A percentile compares a stretch with the other conserved stretches of the same genome.
Conservation (phyloP, 2,888 invertebrate species). For the Thysanoteuthis rhombus region DNA sequence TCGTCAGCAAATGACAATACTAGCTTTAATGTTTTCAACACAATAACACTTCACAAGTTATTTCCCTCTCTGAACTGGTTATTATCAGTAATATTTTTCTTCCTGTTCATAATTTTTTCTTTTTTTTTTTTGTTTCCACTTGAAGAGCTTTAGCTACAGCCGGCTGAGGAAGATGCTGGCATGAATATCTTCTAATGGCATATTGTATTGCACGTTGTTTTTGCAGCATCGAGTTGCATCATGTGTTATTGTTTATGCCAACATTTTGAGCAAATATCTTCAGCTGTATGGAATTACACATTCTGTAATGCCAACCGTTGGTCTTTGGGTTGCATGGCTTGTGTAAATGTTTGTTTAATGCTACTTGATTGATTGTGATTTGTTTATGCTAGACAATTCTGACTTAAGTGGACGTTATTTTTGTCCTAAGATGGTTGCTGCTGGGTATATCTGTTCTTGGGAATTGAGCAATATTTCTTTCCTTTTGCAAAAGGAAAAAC, state of each 20-base stretch:
- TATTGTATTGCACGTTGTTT: not conserved
- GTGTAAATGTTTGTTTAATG: conserved; percentile 12
- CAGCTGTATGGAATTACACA: not conserved
- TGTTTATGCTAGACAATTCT: not conserved
- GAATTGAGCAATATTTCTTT: too few species aligned
- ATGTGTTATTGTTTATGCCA: conserved; percentile 12
- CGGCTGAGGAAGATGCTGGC: not conserved
- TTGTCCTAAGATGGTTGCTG: not conserved
- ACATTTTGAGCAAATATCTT: not conserved
- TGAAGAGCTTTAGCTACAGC: not conserved
- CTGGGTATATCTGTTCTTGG: too few species aligned
- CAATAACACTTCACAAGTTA: not conserved
- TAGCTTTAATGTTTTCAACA: not conserved
- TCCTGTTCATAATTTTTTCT: not conserved
- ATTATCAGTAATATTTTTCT: not conserved
- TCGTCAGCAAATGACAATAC: not conserved
- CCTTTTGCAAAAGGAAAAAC: too few species aligned
- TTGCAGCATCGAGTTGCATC: not conserved
- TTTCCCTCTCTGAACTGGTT: not conserved
- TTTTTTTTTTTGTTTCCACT: not conserved
- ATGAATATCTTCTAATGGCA: conserved; percentile 12
- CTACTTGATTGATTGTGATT: not conserved
- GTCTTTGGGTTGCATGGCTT: not conserved
- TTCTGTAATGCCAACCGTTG: not conserved
- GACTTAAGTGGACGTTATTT: not conserved